Evolutionary conservation across 37 sponge, comb jelly and placozoan genomes (phyloP), one percentile per base, ranked within the genome.

Genomic region (Chondrilla cf. caribensis): DNA sequence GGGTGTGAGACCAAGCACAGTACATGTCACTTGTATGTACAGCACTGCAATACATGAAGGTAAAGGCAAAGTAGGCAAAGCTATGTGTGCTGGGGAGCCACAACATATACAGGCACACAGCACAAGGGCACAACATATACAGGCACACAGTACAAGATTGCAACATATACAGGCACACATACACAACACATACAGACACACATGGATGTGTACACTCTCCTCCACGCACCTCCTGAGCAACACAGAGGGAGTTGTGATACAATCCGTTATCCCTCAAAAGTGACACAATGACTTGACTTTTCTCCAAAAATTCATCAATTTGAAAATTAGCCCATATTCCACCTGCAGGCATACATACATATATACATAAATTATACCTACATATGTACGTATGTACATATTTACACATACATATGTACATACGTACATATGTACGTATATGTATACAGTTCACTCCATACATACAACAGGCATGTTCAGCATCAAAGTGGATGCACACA

Each of bases 221-320:
- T 36, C 70, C 18, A 17, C 11, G 11, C 37, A 86, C 87, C 82
- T 76, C 73, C 2, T 51, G 60, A 21, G 77, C 54, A 60, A 77
- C 81, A 28, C 60, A 54, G 14, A 87, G 67, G 0, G 82, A 26
- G 7, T 81, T 76, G 42, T 87, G 87, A 32, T 40, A 81, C 77
- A 81, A 75, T 22, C 65, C 60, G 58, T 81, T 87, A 39, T 87
- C 87, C 58, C 60, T 26, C n/a, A 87, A 64, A 0, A 64, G 26
- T 4, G 76, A 14, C 36, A n/a, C 44, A 3, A 40, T 19, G 18
- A 18, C 3, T 33, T 33, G 14, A 29, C 35, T 17, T 33, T 7
- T 29, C 5, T 67, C 29, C 68, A 67, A 17, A 29, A 67, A 67
- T 26, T 67, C 68, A 31, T 67, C 68, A 18, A 31, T 33, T 26